phyloP scores from a whole-genome alignment of 2,888 invertebrate genomes.

The Melangyna quadrimaculata region DNA sequence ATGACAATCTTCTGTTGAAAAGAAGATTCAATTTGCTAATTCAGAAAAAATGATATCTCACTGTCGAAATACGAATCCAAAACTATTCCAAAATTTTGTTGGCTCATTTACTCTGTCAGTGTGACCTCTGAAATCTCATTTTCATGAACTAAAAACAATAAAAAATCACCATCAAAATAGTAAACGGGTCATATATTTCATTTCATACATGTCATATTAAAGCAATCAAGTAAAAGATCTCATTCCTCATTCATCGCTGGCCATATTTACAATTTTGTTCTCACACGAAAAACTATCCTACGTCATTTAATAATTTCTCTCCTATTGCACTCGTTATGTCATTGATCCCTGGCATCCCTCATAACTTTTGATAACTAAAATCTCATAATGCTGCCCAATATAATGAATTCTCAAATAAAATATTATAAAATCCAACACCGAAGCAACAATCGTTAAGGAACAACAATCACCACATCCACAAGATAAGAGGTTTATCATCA shows the following conservation, averaged over 20 bases:
- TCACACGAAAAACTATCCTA: constrained; percentile 20
- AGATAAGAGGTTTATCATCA: constrained; percentile 17
- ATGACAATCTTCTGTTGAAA: too few species aligned
- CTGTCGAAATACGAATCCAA: too few species aligned
- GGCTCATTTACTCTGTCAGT: too few species aligned
- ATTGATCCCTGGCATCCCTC: constrained; percentile 39
- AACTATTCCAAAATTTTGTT: too few species aligned
- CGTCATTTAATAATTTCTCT: constrained; percentile 5
- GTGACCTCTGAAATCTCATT: too few species aligned
- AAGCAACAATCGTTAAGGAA: constrained; percentile 2
- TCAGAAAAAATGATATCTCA: too few species aligned
- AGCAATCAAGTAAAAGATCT: constrained; percentile 13
- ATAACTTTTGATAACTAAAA: constrained; percentile 43
- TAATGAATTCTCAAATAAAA: constrained; percentile 29
- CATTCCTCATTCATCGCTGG: background rate
- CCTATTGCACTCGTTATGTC: constrained; percentile 38
- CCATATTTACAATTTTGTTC: constrained; percentile 6
- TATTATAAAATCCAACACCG: constrained; percentile 39
- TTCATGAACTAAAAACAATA: too few species aligned
- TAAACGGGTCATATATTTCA: background rate
- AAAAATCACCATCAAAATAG: constrained; percentile 22
- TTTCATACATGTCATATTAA: background rate
- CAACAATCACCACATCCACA: constrained; percentile 32
- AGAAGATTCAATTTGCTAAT: too few species aligned
- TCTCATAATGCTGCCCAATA: background rate